These are phyloP conservation scores for Ondatra zibethicus DNA, from an alignment of 2,113 vertebrate species.

Conservation along the genomic window DNA sequence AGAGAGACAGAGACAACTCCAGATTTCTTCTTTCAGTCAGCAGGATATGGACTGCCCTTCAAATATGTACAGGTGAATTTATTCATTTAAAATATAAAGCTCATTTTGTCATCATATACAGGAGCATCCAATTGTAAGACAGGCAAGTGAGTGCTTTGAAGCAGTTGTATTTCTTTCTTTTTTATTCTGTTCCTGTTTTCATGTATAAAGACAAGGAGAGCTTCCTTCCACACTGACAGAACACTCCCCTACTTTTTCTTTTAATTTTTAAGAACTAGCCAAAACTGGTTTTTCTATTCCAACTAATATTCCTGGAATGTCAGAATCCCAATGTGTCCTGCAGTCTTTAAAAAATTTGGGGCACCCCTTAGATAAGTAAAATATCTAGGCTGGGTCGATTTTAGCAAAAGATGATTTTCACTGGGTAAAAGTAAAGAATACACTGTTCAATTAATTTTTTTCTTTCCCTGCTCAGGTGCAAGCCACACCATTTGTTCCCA, in stretches of 20 bases:
- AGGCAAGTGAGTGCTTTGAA: neutral
- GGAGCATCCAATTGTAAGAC: neutral
- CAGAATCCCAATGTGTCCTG: neutral
- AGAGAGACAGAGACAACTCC: neutral
- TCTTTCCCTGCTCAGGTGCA: neutral
- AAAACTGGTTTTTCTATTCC: slow-evolving; percentile 26
- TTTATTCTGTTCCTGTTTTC: neutral
- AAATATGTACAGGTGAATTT: slow-evolving; percentile 24
- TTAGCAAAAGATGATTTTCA: slow-evolving; percentile 36
- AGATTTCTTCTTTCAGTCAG: slow-evolving; percentile 9
- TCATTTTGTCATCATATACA: neutral
- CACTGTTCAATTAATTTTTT: neutral
- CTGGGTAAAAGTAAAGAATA: slow-evolving; percentile 21
- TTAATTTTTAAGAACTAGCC: neutral
- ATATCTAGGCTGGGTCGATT: neutral
- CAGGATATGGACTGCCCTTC: neutral
- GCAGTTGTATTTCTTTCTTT: slow-evolving; percentile 25
- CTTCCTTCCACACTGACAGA: slow-evolving; percentile 24
- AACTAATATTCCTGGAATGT: neutral
- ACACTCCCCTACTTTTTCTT: neutral
- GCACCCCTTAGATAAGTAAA: neutral
- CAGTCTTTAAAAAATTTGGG: neutral
- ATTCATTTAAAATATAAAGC: slow-evolving; percentile 29
- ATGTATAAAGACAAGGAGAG: neutral
- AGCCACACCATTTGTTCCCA: neutral